Base-by-base conservation (phyloP, 1,140 invertebrate species). In the Bombyx mandarina region DNA sequence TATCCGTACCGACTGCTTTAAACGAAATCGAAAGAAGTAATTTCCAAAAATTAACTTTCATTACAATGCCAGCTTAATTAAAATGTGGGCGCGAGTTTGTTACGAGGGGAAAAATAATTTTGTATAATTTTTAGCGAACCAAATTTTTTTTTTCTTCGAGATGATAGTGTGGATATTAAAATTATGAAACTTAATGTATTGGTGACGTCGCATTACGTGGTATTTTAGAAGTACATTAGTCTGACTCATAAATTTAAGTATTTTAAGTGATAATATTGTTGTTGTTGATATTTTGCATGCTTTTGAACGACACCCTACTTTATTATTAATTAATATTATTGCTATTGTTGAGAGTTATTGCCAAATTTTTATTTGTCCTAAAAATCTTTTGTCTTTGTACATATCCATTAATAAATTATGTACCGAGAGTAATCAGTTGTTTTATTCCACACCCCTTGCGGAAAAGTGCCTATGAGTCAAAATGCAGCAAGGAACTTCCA, bases 321-420 rank as follows among this genome's bases (percentile, higher is more conserved):
- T 9, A 10, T 47, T 47, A 47, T 51, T 51, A 69, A 67, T 69
- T 68, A 63, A 59, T 77, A 77, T 80, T 81, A 75, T 79, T 76
- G 72, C 73, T 78, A 82, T 84, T 86, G 81, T 86, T 84, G 73
- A 78, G 64, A 82, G 67, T 86, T 82, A 77, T 83, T 78, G 74
- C 81, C 73, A 84, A 84, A 82, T 79, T 82, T 82, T 84, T 82
- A 81, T 84, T 86, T 82, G 74, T 79, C 73, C 71, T 79, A 75
- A 78, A 82, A 75, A 63, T 43, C 63, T 71, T 81, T 80, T 77
- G 73, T 82, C 75, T 84, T 75, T 85, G 82, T 86, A 86, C 83
- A 86, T 86, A 86, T 86, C 81, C 79, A 79, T 82, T 78, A 78
- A 82, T 84, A 86, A 86, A 86, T 82, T 82, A 84, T 86, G 81